Evolutionary conservation across 35 echinoderm and acorn worm species (phyloP), one percentile per base, ranked within the genome.

Genomic region (Patiria miniata): DNA sequence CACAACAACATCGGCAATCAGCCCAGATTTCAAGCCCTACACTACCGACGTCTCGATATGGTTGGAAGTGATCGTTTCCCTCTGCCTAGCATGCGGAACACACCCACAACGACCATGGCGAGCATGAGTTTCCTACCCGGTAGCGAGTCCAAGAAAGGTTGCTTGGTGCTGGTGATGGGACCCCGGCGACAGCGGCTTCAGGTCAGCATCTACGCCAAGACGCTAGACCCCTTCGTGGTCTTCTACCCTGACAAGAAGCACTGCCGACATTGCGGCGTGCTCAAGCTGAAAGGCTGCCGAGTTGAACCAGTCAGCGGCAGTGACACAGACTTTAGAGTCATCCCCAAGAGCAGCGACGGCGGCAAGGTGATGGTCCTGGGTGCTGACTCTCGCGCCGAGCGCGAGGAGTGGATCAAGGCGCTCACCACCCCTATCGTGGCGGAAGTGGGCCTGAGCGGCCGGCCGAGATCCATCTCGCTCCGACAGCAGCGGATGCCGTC

Each of bases 191-290:
- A 82, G 40, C 52, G 79, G 10, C 39, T 81, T 21, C 88, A 83
- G 30, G 88, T 83, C 18, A 90, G 68, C 61, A 81, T 90, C 36
- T 81, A 90, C 39, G 88, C 52, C 51, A 90, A 90, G 36, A 81
- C 88, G 16, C 29, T 90, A 14, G 88, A 90, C 47, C 88, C 88
- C 28, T 82, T 90, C 61, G 79, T 61, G 40, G 88, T 81, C 15
- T 90, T 90, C 56, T 90, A 90, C 42, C 88, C 78, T 1, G 88
- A 90, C 28, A 90, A 90, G 59, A 82, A 83, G 51, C 61, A 82
- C 44, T 90, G 88, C 40, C 82, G 80, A 68, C 79, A 81, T 26
- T 90, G 88, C 36, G 88, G 88, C 28, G 55, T 90, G 2, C 37
- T 90, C 38, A 82, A 82, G 44, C 80, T 90, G 19, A 47, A 60